Evolutionary conservation across 2,113 vertebrate species (phyloP).

Genomic region (Pycnonotus jocosus): DNA sequence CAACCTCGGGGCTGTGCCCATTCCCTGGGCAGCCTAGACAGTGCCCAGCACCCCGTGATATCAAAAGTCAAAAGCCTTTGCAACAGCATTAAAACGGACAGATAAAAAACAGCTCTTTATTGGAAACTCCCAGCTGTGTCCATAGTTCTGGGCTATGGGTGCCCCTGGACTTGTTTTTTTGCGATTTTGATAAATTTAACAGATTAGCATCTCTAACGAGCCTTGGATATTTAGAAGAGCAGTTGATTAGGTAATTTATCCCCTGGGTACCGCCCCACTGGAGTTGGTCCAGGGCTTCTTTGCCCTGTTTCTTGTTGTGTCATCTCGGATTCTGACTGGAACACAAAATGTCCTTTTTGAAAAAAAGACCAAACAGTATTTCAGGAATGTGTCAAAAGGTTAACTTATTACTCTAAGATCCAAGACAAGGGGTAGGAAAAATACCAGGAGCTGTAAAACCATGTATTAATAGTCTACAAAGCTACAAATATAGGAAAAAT

Average conservation of each 20-base stretch:
- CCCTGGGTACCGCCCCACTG: not conserved
- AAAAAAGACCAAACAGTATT: not conserved
- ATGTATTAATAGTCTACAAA: rapidly evolving
- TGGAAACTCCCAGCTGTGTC: not conserved
- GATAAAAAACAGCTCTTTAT: not conserved
- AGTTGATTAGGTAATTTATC: not conserved
- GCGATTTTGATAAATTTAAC: not conserved
- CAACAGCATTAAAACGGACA: not conserved
- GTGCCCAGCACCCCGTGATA: not conserved
- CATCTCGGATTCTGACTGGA: not conserved
- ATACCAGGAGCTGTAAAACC: not conserved
- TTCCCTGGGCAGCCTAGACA: not conserved
- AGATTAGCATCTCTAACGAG: not conserved
- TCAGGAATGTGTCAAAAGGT: not conserved
- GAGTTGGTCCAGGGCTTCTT: not conserved
- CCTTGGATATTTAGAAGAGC: not conserved
- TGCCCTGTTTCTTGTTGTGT: not conserved
- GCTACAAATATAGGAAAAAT: not conserved
- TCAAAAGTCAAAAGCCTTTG: not conserved
- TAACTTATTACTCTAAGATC: not conserved
- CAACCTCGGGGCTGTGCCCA: not conserved
- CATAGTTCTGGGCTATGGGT: not conserved
- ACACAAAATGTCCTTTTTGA: not conserved
- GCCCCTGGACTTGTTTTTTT: rapidly evolving
- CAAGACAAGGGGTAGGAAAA: not conserved